Conservation (phyloP, 1,140 invertebrate species). For the Heliconius himera region DNA sequence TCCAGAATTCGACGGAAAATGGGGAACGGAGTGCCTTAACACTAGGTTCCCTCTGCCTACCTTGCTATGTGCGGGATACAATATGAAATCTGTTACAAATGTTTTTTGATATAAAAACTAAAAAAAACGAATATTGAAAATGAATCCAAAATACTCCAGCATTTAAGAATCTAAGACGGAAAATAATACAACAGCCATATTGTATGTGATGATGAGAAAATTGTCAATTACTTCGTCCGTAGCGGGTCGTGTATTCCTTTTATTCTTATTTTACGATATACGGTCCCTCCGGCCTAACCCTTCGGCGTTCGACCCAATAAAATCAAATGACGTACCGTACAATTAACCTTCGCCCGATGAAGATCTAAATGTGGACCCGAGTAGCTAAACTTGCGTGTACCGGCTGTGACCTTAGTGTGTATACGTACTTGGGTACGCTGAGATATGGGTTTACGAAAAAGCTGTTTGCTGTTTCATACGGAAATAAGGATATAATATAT, state of each 20-base stretch:
- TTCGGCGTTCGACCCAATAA: slow-evolving; percentile 53
- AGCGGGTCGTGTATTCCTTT: slow-evolving; percentile 34
- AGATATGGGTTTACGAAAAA: slow-evolving; percentile 1
- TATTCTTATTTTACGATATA: slow-evolving; percentile 52
- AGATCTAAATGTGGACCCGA: slow-evolving; percentile 36
- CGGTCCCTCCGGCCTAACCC: slow-evolving; percentile 52
- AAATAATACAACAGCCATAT: slow-evolving; percentile 18
- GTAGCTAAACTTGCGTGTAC: slow-evolving; percentile 18
- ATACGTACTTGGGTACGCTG: background rate
- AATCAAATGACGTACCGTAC: slow-evolving; percentile 56
- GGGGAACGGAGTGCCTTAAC: no score
- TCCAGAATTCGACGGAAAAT: no score
- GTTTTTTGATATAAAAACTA: background rate
- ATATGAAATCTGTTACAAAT: background rate
- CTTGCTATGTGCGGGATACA: no score
- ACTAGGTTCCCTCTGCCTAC: no score
- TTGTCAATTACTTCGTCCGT: slow-evolving; percentile 31
- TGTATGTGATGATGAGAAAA: slow-evolving; percentile 31
- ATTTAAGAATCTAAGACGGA: background rate
- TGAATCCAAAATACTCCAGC: background rate
- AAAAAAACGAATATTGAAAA: no score
- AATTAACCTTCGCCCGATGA: slow-evolving; percentile 54
- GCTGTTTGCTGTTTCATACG: background rate
- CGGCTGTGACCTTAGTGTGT: background rate
- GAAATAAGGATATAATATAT: background rate